These are phyloP conservation scores for Coregonus suidteri DNA, from an alignment of 2,797 vertebrate genomes.

Conservation along the genomic window DNA sequence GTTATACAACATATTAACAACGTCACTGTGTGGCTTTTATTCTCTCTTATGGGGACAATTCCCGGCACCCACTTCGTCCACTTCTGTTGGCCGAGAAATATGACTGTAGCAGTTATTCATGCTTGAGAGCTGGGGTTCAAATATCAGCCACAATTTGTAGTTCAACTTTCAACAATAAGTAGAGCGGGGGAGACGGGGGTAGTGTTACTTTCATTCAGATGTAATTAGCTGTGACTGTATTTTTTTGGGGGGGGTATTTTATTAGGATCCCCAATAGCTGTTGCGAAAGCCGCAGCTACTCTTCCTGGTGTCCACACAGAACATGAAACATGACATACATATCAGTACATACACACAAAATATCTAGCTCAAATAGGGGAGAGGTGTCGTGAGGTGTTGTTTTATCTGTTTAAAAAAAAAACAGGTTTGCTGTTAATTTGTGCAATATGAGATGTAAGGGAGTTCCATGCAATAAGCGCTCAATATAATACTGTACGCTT, in stretches of 20 bases:
- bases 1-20: background rate
- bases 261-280: too few relatives aligned
- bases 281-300: too few relatives aligned
- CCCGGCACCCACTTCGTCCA: background rate
- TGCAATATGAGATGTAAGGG: too few relatives aligned
- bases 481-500: too few relatives aligned
- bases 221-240: slow-evolving; percentile 22
- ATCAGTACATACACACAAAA: too few relatives aligned
- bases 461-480: too few relatives aligned
- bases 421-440: too few relatives aligned
- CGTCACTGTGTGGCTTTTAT: background rate
- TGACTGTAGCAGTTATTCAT: background rate
- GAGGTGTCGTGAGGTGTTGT: too few relatives aligned
- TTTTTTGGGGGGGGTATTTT: background rate
- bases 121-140: background rate
- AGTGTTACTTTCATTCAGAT: slow-evolving; percentile 13
- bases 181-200: background rate
- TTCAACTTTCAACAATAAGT: background rate
- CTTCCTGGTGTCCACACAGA: too few relatives aligned
- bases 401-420: too few relatives aligned
- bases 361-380: too few relatives aligned
- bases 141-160: background rate
- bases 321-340: too few relatives aligned
- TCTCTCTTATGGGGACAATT: background rate
- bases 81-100: background rate